Evolutionary conservation across 2,888 invertebrate species (phyloP), one percentile per base, ranked within the genome.

Genomic region (Mylabris sibirica): DNA sequence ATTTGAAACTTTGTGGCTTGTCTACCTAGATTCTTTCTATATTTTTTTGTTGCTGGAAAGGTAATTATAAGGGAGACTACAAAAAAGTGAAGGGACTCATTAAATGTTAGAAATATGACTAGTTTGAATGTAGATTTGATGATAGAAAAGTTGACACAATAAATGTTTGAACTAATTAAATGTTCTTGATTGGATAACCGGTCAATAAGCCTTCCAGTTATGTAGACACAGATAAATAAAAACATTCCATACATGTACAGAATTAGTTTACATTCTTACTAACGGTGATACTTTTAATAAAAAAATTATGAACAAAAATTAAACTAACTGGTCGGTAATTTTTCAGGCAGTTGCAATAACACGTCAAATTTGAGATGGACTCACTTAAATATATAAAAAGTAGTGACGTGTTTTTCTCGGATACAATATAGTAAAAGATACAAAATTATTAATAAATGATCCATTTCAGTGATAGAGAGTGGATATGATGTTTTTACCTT

Each of bases 121-220:
- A 1, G 4, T 44, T 17, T 38, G 14, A 14, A 17, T 49, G 20
- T 20, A 2, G 20, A 49, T 57, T 8, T 24, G 24, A 24, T 57
- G 57, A 24, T 24, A 24, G 22, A 57, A 57, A 57, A 57, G 14
- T 57, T 57, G 57, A 57, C 24, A 24, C 5, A 24, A 24, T 57
- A 1, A 57, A 57, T 57, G 14, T 24, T 57, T 57, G 24, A 22
- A 14, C 57, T 12, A 57, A 22, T 49, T 49, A 49, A 20, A 11
- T 49, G 49, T 14, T 24, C 57, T 22, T 57, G 24, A 57, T 57
- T 24, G 57, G 12, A 9, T 12, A 24, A 24, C 24, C 57, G 57
- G 57, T 57, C 57, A 57, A 57, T 57, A 57, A 12, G 20, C 12
- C 57, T 57, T 22, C 24, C 4, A 57, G 57, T 22, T 57, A 24